Conservation (phyloP, 2,113 vertebrate genomes). For the Asarcornis scutulata region DNA sequence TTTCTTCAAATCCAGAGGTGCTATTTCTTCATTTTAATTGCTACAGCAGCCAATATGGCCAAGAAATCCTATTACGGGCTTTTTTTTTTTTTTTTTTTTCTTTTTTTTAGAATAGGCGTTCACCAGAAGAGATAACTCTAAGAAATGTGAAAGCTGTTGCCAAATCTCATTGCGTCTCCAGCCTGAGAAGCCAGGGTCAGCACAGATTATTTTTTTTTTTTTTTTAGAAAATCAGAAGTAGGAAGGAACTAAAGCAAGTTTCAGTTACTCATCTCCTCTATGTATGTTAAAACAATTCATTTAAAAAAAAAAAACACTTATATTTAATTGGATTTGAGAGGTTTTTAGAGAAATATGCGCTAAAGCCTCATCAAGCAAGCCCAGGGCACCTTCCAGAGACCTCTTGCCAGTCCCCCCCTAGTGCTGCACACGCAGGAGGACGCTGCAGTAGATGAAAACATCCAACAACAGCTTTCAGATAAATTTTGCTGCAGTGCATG, state of each 20-base stretch:
- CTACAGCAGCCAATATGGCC: not conserved
- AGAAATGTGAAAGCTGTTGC: not conserved
- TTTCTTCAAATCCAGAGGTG: not conserved
- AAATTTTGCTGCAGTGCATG: not conserved
- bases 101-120: not conserved
- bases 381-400: not conserved
- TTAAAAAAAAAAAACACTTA: too few relatives aligned
- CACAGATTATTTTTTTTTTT: accelerated
- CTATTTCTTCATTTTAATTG: not conserved
- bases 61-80: not conserved
- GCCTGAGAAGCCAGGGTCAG: not conserved
- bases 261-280: not conserved
- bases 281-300: accelerated
- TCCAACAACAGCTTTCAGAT: accelerated
- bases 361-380: not conserved
- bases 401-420: not conserved
- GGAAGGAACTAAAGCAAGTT: not conserved
- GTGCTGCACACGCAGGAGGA: accelerated
- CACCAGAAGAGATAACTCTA: not conserved
- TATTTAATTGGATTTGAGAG: not conserved
- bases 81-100: too few relatives aligned
- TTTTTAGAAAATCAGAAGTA: not conserved
- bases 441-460: not conserved
- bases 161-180: not conserved
- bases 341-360: not conserved